Base-by-base conservation (phyloP, 1,140 invertebrate genomes). In the Trichonephila inaurata region DNA sequence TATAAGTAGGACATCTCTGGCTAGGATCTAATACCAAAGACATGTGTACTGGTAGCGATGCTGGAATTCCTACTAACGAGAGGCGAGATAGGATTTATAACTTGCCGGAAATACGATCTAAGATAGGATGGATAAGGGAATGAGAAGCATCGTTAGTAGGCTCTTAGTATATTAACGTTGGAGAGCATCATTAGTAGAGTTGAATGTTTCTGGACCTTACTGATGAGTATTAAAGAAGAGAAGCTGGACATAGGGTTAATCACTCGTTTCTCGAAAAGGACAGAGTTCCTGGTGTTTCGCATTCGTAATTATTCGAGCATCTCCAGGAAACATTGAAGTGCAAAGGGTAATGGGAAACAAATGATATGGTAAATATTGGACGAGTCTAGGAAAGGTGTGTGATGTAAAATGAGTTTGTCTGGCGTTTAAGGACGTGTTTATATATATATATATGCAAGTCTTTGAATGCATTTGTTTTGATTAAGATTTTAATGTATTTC, bases 31-130 rank as follows among this genome's bases (percentile, higher is more conserved):
- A 40, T 77, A 33, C 72, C 28, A 40, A 40, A 40, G 72, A 77
- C 72, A 77, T 77, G 72, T 77, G 72, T 77, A 77, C 72, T 33
- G 28, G 24, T 40, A 77, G 72, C 18, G 19, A 77, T 77, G 24
- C 28, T 10, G 51, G 51, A 51, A 51, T 51, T 51, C 5, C 51
- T 51, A 28, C 28, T 77, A 77, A 77, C 72, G 72, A 77, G 72
- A 33, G 33, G 72, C 72, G 33, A 77, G 72, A 77, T 77, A 77
- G 72, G 72, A 77, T 77, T 77, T 77, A 77, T 77, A 77, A 40
- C 72, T 77, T 77, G 72, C 72, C 72, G 72, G 72, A 77, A 77
- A 77, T 28, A 28, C 72, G 72, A 77, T 77, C 72, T 77, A 18
- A 77, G 72, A 77, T 77, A 40, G 24, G 28, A 77, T 77, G 72